Evolutionary conservation across 2,797 vertebrate genomes (phyloP).

Genomic region (Trematomus bernacchii): DNA sequence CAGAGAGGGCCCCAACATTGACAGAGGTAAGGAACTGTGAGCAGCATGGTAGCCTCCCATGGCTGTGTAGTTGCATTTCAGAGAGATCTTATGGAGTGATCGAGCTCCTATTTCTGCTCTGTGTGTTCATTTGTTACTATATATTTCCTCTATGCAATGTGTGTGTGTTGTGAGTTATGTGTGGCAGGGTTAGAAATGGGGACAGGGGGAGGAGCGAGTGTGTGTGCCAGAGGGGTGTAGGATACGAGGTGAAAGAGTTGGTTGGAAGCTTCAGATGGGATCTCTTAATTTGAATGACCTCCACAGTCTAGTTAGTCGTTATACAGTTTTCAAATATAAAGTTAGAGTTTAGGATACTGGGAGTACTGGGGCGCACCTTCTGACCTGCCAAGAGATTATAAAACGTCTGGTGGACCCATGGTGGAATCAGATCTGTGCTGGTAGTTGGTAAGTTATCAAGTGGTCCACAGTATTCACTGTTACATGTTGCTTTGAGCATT

Average conservation of each 20-base stretch:
- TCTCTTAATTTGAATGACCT: neutral
- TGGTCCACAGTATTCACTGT: no score
- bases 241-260: constrained; percentile 59
- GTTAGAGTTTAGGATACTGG: neutral
- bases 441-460: constrained; percentile 37
- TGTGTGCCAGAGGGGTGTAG: constrained; percentile 44
- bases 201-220: constrained; percentile 72
- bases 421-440: constrained; percentile 45
- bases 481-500: no score
- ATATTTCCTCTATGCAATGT: constrained; percentile 70
- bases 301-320: neutral
- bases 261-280: constrained; percentile 45
- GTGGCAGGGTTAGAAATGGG: constrained; percentile 79
- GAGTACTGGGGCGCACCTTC: constrained; percentile 5
- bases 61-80: constrained; percentile 12
- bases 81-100: constrained; percentile 27
- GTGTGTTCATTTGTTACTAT: constrained; percentile 73
- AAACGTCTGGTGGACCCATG: constrained; percentile 39
- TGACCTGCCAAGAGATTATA: constrained; percentile 40
- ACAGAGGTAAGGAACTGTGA: constrained; percentile 63
- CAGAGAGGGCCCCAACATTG: constrained; percentile 46
- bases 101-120: constrained; percentile 71
- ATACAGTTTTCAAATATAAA: neutral
- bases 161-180: constrained; percentile 72
- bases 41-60: constrained; percentile 5